Evolutionary conservation across 2,888 invertebrate genomes (phyloP).

Genomic region (Tenthredo amoena): DNA sequence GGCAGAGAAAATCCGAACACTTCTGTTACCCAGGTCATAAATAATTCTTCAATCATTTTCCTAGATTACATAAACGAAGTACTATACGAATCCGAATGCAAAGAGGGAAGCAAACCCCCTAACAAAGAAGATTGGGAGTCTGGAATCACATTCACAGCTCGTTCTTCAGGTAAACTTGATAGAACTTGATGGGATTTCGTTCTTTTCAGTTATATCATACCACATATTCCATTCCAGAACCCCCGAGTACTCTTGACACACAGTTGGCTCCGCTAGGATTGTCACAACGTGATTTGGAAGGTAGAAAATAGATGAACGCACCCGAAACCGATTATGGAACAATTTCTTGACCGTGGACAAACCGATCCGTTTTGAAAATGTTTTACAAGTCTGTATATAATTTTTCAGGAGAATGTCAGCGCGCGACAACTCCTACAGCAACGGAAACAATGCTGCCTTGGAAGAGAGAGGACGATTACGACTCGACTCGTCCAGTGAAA

Average conservation of each 20-base stretch:
- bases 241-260: constrained; percentile 19
- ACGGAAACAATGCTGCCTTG: constrained; percentile 95
- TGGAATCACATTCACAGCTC: constrained; percentile 94
- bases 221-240: constrained; percentile 29
- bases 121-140: constrained; percentile 89
- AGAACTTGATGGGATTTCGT: background rate
- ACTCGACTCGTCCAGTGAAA: constrained; percentile 82
- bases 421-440: constrained; percentile 92
- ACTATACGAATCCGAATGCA: constrained; percentile 84
- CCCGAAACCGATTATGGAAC: constrained; percentile 53
- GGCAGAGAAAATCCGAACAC: background rate
- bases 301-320: constrained; percentile 53
- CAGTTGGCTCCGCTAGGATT: constrained; percentile 44
- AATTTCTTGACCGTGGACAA: constrained; percentile 20
- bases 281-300: constrained; percentile 59
- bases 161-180: constrained; percentile 90
- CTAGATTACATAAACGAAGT: constrained; percentile 93
- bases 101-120: constrained; percentile 80
- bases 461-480: constrained; percentile 91
- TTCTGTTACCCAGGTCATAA: constrained; percentile 63
- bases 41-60: constrained; percentile 72
- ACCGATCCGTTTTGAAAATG: background rate
- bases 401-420: constrained; percentile 82
- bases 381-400: background rate
- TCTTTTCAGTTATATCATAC: background rate